Evolutionary conservation across 35 echinoderm and acorn worm genomes (phyloP).

Genomic region (Strongylocentrotus purpuratus): DNA sequence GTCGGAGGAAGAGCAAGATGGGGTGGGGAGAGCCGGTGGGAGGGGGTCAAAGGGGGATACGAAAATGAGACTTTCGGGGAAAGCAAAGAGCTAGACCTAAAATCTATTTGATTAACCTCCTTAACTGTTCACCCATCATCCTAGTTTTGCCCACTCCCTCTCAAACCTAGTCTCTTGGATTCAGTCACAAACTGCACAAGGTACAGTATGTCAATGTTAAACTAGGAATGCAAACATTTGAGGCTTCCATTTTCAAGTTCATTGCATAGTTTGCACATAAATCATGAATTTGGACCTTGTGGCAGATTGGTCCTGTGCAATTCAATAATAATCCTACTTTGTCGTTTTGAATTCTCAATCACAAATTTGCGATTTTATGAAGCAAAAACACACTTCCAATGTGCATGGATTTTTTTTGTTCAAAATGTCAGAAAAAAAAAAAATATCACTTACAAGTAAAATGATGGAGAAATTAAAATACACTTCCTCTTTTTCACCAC

Average conservation of each 20-base stretch:
- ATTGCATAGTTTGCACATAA: background rate
- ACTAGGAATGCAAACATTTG: background rate
- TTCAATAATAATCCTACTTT: too few species aligned
- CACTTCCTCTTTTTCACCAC: too few species aligned
- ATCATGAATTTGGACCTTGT: background rate
- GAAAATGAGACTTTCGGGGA: background rate
- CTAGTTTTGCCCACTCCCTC: background rate
- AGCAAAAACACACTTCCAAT: too few species aligned
- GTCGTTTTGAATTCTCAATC: too few species aligned
- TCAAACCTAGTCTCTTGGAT: background rate
- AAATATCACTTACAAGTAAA: too few species aligned
- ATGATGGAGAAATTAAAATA: too few species aligned
- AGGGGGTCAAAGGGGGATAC: constrained; percentile 11
- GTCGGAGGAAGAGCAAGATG: background rate
- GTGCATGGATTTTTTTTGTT: too few species aligned
- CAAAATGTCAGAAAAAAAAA: too few species aligned
- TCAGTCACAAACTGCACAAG: background rate
- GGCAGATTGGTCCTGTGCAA: too few species aligned
- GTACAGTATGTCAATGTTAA: background rate
- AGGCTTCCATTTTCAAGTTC: background rate
- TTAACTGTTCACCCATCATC: background rate
- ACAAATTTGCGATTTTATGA: too few species aligned
- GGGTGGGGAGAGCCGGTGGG: background rate
- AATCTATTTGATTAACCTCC: background rate
- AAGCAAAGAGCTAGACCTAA: background rate